Base-by-base conservation (phyloP, 2,888 invertebrate genomes). In the Apodemia zela region DNA sequence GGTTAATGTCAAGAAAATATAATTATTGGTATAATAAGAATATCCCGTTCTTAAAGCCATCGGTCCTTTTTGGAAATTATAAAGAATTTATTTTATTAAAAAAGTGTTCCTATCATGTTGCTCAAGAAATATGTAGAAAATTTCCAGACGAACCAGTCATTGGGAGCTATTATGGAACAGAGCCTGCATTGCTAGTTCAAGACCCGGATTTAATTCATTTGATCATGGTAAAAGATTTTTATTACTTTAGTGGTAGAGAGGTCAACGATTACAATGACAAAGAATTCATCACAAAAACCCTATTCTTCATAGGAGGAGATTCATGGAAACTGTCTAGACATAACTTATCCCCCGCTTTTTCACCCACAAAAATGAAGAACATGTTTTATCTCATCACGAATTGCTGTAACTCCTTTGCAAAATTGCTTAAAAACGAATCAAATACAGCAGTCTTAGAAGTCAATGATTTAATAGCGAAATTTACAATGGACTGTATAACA, bases 381-480 rank as follows among this genome's bases (percentile, higher is more conserved):
- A 89, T 88, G 88, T 89, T 86, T 61, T 71, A 79, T 60, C 66
- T 87, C 2, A 77, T 87, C 13, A 73, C 77, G 62, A 76, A 80
- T 11, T 81, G 83, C 61, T 66, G 77, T 0, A 64, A 67, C 5
- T 67, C 67, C 0, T 77, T 84, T 3, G 83, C 85, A 60, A 72
- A 69, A 0, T 66, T 80, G 54, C 67, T 87, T 0, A 77, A 77
- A 18, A 66, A 75, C 2, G 67, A 69, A 61, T 67, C 68, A 8
- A 45, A 33, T 2, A 69, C 68, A 0, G 66, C 71, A 0, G 68
- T 68, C 0, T 58, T 81, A 0, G 80, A 85, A 60, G 69, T 71
- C 0, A 76, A 75, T 6, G 42, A 61, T 3, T 61, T 82, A 15
- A 69, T 79, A 67, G 71, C 75, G 0, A 74, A 78, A 42, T 87